phyloP scores from a whole-genome alignment of 2,888 invertebrate genomes.

The Allolobophora icterica region DNA sequence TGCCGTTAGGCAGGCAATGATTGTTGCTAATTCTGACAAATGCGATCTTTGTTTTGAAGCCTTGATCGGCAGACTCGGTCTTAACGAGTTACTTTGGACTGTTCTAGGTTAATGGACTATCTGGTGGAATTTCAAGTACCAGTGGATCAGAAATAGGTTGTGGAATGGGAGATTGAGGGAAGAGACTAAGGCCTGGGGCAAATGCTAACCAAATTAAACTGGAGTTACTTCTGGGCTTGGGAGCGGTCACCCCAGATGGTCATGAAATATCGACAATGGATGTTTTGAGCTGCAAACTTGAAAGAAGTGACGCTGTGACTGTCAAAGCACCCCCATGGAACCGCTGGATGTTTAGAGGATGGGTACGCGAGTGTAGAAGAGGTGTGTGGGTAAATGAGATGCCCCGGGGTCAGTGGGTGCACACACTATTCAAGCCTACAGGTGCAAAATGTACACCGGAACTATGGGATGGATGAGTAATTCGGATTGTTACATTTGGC shows the following conservation, averaged over 20 bases:
- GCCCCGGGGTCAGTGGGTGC: background rate
- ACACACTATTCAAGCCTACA: background rate
- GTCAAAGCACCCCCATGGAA: background rate
- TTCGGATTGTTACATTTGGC: background rate
- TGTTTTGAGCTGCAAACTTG: background rate
- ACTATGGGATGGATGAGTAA: background rate
- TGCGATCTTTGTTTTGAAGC: background rate
- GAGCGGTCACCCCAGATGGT: background rate
- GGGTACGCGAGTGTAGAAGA: background rate
- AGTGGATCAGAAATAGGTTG: background rate
- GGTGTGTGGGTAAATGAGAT: constrained; percentile 3
- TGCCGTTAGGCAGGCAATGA: background rate
- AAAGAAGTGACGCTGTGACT: background rate
- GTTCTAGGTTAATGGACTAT: background rate
- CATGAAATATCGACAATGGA: background rate
- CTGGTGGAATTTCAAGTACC: background rate
- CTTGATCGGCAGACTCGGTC: background rate
- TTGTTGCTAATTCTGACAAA: background rate
- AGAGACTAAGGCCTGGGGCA: background rate
- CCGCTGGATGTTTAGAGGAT: background rate
- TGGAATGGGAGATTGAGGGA: background rate
- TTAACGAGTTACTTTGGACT: background rate
- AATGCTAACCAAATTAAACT: background rate
- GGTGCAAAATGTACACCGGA: background rate
- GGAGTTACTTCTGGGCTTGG: background rate